Conservation (phyloP, 37 sponge, comb jelly and placozoan species). For the Beroe forskalii region DNA sequence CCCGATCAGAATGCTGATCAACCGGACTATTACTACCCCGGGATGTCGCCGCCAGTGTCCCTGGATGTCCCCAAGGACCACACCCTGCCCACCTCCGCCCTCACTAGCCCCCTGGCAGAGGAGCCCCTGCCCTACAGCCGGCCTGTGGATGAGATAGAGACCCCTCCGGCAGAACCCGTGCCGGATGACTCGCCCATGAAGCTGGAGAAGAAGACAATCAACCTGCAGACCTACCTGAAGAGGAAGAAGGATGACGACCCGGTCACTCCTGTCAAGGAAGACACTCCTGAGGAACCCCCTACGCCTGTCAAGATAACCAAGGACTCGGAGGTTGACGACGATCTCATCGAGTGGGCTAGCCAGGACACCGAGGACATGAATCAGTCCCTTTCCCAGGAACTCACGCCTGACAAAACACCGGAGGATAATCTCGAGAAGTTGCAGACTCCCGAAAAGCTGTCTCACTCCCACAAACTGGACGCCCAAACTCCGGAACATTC, state of each 20-base stretch:
- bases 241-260: constrained; percentile 62
- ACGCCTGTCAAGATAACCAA: not conserved
- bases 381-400: not conserved
- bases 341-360: constrained; percentile 47
- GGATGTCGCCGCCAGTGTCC: constrained; percentile 26
- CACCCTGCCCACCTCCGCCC: not conserved
- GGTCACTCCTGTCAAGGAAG: not conserved
- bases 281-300: constrained; percentile 8
- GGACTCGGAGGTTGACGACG: constrained; percentile 2
- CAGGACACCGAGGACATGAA: not conserved
- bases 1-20: not conserved
- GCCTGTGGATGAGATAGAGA: constrained; percentile 3
- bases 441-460: not conserved
- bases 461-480: no score
- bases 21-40: not conserved
- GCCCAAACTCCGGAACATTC: not conserved
- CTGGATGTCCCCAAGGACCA: not conserved
- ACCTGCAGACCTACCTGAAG: constrained; percentile 59
- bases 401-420: not conserved
- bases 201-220: constrained; percentile 24
- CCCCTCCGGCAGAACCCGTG: not conserved
- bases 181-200: constrained; percentile 39
- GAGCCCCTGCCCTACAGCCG: constrained; percentile 62
- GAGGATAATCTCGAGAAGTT: not conserved
- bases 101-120: constrained; percentile 4